Percentiles rank a stretch among this genome's conserved stretches.
Evolutionary conservation across 2,113 vertebrate species (phyloP).

Genomic region (Edolisoma coerulescens): DNA sequence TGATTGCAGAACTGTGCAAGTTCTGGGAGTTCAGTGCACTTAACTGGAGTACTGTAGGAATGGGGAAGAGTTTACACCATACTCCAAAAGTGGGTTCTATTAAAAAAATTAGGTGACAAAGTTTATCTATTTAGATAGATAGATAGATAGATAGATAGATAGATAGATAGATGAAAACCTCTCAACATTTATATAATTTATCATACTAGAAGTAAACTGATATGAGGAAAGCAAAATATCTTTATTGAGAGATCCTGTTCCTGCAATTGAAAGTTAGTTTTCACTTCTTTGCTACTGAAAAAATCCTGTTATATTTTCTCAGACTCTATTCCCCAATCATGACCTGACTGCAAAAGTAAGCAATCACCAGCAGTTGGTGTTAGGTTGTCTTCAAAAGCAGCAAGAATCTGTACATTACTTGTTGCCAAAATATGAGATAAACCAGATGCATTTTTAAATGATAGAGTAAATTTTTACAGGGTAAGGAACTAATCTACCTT

Average conservation of each 20-base stretch:
- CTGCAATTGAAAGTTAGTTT: background rate
- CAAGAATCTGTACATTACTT: background rate
- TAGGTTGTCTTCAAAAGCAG: background rate
- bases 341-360: background rate
- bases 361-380: background rate
- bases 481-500: background rate
- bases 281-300: background rate
- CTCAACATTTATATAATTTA: background rate
- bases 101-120: background rate
- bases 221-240: background rate
- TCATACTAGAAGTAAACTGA: background rate
- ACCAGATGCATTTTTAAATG: background rate
- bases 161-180: no score
- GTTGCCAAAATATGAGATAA: background rate
- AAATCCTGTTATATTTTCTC: background rate
- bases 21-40: background rate
- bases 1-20: background rate
- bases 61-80: accelerated
- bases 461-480: background rate
- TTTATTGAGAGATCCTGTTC: background rate
- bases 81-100: background rate
- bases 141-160: background rate
- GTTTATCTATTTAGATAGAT: background rate
- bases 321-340: background rate
- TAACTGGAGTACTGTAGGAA: background rate